These are phyloP conservation scores for Cheilosia grossa DNA, from an alignment of 2,888 invertebrate species.

Conservation along the genomic window DNA sequence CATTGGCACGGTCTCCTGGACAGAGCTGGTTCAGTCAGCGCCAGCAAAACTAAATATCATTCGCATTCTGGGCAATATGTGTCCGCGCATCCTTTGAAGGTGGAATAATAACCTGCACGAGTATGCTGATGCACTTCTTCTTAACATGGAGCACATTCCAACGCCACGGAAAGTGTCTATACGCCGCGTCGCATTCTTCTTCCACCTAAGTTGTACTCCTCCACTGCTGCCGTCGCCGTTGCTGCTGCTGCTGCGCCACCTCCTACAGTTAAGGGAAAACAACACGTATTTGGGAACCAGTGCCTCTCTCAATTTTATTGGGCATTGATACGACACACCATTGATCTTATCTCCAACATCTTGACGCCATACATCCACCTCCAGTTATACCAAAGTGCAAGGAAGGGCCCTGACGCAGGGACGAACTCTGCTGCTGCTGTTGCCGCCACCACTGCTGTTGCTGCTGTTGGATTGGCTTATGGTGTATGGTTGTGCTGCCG, in stretches of 20 bases:
- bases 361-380: constrained; percentile 81
- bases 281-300: constrained; percentile 72
- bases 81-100: constrained; percentile 72
- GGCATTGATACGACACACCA: constrained; percentile 81
- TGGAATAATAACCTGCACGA: constrained; percentile 75
- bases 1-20: constrained; percentile 62
- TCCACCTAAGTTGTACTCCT: constrained; percentile 24
- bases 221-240: neutral
- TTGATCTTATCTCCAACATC: constrained; percentile 82
- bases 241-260: constrained; percentile 21
- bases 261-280: constrained; percentile 63
- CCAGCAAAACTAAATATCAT: constrained; percentile 72
- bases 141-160: constrained; percentile 73
- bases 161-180: constrained; percentile 66
- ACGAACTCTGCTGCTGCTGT: constrained; percentile 51
- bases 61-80: constrained; percentile 67
- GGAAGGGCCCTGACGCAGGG: constrained; percentile 64
- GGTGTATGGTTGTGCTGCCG: constrained; percentile 61
- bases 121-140: constrained; percentile 73
- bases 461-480: constrained; percentile 66
- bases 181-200: constrained; percentile 59
- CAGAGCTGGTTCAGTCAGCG: constrained; percentile 52
- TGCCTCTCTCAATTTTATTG: constrained; percentile 79
- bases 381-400: constrained; percentile 68
- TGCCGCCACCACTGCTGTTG: constrained; percentile 25